phyloP scores from a whole-genome alignment of 2,113 vertebrate species.

The Lasiurus cinereus region DNA sequence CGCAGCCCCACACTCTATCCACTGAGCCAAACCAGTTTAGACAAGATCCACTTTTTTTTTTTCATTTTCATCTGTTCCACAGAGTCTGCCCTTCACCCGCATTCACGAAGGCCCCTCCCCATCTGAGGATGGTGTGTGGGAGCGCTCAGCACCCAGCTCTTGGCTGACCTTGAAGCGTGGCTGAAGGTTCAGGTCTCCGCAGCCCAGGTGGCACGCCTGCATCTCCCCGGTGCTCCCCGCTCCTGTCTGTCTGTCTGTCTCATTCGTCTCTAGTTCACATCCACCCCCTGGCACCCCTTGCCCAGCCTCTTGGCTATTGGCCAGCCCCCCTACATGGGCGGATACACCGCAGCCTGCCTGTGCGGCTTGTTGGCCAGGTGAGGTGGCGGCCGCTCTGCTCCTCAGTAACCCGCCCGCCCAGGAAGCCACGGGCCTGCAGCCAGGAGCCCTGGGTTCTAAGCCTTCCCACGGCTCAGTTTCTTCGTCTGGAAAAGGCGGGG shows the following conservation, averaged over 20 bases:
- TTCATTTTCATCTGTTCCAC: background rate
- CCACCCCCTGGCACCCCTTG: background rate
- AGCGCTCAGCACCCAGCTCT: background rate
- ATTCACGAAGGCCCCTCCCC: background rate
- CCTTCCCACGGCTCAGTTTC: background rate
- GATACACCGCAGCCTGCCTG: background rate
- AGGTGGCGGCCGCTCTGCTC: background rate
- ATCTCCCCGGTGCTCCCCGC: fast-evolving
- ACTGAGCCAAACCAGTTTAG: too few species aligned
- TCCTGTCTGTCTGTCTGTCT: background rate
- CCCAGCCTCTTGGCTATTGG: background rate
- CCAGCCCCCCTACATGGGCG: background rate
- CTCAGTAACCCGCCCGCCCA: background rate
- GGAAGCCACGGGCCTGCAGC: background rate
- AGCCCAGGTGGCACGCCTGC: background rate
- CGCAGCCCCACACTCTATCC: too few species aligned
- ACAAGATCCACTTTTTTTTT: background rate
- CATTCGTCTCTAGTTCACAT: background rate
- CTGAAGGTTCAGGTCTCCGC: background rate
- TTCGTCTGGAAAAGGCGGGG: background rate
- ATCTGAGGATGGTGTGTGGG: background rate
- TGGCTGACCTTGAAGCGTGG: background rate
- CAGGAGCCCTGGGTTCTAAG: background rate
- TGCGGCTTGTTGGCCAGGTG: background rate
- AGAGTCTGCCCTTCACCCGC: fast-evolving